These are phyloP conservation scores for Syrista parreyssii DNA, from an alignment of 2,888 invertebrate species.

Conservation along the genomic window DNA sequence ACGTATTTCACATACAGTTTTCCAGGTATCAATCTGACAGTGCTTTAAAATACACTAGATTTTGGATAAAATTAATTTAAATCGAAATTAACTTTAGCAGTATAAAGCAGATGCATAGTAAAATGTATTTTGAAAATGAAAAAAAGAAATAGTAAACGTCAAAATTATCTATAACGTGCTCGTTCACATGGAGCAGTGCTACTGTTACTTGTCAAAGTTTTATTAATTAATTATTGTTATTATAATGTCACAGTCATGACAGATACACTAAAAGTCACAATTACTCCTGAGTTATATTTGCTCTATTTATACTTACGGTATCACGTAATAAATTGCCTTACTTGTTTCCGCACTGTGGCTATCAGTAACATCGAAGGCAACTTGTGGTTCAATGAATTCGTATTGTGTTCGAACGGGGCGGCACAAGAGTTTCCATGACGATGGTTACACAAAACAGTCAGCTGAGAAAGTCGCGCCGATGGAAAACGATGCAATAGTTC, in stretches of 20 bases:
- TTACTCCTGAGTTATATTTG: not conserved
- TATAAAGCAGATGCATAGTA: not conserved
- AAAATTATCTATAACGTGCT: not conserved
- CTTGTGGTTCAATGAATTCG: not conserved
- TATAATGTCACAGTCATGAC: not conserved
- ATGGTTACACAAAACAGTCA: not conserved
- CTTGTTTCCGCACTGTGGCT: not conserved
- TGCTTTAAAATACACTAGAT: not conserved
- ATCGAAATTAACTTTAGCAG: not conserved
- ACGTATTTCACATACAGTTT: not conserved
- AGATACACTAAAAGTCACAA: not conserved
- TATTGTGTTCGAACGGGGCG: not conserved
- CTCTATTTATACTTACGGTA: too few species aligned
- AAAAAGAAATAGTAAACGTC: too few species aligned
- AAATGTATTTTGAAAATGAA: not conserved
- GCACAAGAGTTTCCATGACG: constrained; percentile 2
- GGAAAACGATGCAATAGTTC: not conserved
- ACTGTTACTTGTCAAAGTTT: not conserved
- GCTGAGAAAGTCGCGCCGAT: not conserved
- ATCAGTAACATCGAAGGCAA: not conserved
- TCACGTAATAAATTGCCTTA: not conserved
- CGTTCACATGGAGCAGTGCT: not conserved
- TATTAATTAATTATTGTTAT: not conserved
- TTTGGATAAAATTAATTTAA: not conserved
- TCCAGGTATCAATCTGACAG: not conserved